Conservation (phyloP, 2,113 vertebrate species). For the Varanus komodoensis region DNA sequence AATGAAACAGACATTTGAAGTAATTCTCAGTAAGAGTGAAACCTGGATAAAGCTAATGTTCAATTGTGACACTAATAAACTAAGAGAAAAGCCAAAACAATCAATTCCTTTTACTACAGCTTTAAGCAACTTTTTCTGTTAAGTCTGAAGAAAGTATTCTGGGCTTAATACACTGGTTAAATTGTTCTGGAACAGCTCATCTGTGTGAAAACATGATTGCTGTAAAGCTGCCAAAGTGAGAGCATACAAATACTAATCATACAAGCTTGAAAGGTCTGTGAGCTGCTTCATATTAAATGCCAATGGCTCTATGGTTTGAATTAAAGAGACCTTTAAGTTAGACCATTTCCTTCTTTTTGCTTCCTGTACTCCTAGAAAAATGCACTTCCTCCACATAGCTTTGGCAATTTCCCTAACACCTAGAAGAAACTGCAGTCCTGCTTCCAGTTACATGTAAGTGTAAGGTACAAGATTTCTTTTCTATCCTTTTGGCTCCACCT, state of each 20-base stretch:
- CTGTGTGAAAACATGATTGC: constrained; percentile 48
- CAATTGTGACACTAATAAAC: background rate
- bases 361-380: constrained; percentile 1
- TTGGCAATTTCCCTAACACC: background rate
- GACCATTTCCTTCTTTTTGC: background rate
- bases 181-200: constrained; percentile 54
- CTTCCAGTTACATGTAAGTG: background rate
- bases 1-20: background rate
- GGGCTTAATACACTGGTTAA: constrained; percentile 59
- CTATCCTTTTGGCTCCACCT: background rate
- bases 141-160: constrained; percentile 40
- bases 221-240: constrained; percentile 61
- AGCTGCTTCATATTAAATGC: constrained; percentile 18
- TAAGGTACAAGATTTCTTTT: background rate
- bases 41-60: constrained; percentile 6
- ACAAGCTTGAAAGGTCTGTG: constrained; percentile 32
- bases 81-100: constrained; percentile 37
- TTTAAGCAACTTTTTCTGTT: constrained; percentile 40
- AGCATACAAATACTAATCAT: constrained; percentile 46
- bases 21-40: constrained; percentile 15
- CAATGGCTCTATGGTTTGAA: constrained; percentile 11
- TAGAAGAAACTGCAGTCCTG: background rate
- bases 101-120: constrained; percentile 25
- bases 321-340: constrained; percentile 2
- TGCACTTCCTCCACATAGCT: background rate